Percentiles rank a stretch among this genome's conserved stretches.
phyloP scores from a whole-genome alignment of 2,113 vertebrate genomes.

The Chitala chitala region DNA sequence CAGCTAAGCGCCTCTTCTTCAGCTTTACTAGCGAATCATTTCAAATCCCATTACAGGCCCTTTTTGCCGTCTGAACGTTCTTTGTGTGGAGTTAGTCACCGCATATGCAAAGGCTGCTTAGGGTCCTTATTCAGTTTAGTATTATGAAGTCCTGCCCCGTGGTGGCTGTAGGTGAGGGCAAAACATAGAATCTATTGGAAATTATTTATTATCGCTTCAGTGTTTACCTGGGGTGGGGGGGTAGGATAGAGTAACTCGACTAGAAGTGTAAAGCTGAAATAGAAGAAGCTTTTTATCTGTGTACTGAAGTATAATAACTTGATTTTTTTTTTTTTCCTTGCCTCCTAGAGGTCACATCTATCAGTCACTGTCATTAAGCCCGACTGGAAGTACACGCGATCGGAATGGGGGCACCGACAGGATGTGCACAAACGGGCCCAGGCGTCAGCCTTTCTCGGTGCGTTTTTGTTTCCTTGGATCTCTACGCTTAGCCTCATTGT shows the following conservation, averaged over 20 bases:
- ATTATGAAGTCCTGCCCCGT: background rate
- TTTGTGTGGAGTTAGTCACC: background rate
- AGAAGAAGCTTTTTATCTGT: background rate
- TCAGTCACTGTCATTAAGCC: background rate
- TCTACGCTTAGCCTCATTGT: too few relatives aligned
- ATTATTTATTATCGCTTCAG: too few relatives aligned
- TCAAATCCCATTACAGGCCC: background rate
- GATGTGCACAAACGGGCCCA: too few relatives aligned
- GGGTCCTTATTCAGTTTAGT: background rate
- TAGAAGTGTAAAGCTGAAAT: background rate
- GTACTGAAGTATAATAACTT: background rate
- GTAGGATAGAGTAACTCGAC: too few relatives aligned
- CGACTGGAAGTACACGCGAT: too few relatives aligned
- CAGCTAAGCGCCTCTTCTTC: background rate
- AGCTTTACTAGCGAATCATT: background rate
- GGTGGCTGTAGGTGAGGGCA: background rate
- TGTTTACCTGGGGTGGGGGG: too few relatives aligned
- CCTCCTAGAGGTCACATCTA: background rate
- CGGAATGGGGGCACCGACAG: too few relatives aligned
- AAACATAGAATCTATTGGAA: too few relatives aligned
- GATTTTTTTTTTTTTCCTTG: background rate
- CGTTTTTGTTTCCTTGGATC: too few relatives aligned
- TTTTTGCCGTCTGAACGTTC: background rate
- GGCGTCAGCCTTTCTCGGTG: too few relatives aligned
- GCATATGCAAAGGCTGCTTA: background rate